Percentiles rank a stretch among this genome's conserved stretches.
Conservation (phyloP, 2,113 vertebrate species). For the Dipodomys stephensi region DNA sequence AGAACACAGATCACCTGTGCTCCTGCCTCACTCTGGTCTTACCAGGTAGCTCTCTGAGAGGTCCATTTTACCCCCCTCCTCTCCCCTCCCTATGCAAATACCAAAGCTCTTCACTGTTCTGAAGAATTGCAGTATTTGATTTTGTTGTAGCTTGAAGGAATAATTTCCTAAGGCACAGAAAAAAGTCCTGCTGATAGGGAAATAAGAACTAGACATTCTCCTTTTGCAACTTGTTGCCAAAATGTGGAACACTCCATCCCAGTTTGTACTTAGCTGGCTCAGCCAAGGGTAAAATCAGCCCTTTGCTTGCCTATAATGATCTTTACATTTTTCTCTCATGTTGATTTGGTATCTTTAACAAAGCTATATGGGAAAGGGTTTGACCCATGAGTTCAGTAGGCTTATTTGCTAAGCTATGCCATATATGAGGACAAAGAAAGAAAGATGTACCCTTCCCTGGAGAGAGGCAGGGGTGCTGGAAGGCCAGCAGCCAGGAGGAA, state of each 20-base stretch:
- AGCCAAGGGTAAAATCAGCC: constrained; percentile 9
- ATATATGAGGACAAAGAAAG: not conserved
- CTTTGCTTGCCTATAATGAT: not conserved
- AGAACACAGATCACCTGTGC: not conserved
- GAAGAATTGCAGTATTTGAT: not conserved
- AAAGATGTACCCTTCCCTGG: not conserved
- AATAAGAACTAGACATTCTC: not conserved
- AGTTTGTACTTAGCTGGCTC: not conserved
- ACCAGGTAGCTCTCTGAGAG: not conserved
- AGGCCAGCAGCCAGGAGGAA: not conserved
- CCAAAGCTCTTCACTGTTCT: not conserved
- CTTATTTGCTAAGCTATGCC: not conserved
- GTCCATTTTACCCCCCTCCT: not conserved
- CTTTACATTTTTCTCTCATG: constrained; percentile 42
- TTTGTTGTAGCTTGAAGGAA: not conserved
- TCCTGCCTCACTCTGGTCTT: not conserved
- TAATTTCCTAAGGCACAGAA: constrained; percentile 10
- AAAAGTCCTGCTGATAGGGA: not conserved
- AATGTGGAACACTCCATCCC: not conserved
- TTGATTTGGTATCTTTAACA: constrained; percentile 27
- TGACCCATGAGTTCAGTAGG: not conserved
- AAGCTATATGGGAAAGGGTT: not conserved
- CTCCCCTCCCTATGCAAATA: too few relatives aligned
- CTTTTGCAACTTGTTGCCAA: constrained; percentile 10
- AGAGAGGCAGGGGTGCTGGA: not conserved